A percentile compares a stretch with the other conserved stretches of the same genome.
Conservation (phyloP, 2,113 vertebrate species). For the Crypturellus undulatus region DNA sequence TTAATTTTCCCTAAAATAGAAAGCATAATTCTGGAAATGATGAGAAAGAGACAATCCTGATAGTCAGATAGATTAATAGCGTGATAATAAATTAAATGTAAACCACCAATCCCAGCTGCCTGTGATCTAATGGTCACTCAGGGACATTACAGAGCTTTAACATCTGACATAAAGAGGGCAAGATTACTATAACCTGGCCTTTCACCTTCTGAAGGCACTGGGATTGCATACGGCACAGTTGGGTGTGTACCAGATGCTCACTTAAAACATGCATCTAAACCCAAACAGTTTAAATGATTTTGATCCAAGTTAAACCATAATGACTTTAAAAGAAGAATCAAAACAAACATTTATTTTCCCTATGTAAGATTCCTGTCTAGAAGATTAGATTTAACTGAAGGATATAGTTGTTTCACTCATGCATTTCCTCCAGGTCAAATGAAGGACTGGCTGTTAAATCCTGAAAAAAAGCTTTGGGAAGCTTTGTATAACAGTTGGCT, state of each 20-base stretch:
- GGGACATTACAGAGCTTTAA: conserved; percentile 61
- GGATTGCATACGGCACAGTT: conserved; percentile 34
- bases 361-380: neutral
- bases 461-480: conserved; percentile 20
- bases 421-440: neutral
- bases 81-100: conserved; percentile 72
- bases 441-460: conserved; percentile 16
- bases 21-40: conserved; percentile 11
- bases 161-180: conserved; percentile 70
- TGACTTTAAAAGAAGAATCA: neutral
- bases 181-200: conserved; percentile 68
- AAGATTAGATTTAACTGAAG: neutral
- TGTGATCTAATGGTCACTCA: conserved; percentile 65
- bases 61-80: conserved; percentile 51
- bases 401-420: neutral
- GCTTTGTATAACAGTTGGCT: conserved; percentile 7
- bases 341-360: neutral
- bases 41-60: conserved; percentile 35
- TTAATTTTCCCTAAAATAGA: conserved; percentile 9
- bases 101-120: conserved; percentile 51
- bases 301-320: neutral
- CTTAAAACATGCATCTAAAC: conserved; percentile 11
- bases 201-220: conserved; percentile 58
- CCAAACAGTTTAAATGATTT: neutral
- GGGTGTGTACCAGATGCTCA: neutral